Percentiles rank a stretch among this genome's conserved stretches.
phyloP scores from a whole-genome alignment of 2,113 vertebrate species.

The Xiphophorus hellerii region DNA sequence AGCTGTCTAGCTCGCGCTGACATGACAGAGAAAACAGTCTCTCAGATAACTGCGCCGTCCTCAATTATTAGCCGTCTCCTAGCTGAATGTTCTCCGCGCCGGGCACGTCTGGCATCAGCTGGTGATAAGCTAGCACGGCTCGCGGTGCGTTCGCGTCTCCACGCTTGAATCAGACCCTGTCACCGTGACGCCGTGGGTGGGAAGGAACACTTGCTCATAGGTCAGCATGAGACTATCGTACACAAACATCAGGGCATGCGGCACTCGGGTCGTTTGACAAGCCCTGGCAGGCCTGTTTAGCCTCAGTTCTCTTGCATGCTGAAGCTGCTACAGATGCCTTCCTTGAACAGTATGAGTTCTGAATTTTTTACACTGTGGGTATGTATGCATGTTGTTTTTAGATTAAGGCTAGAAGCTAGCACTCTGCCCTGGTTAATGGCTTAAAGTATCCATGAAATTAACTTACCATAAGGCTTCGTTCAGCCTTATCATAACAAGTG shows the following conservation, averaged over 20 bases:
- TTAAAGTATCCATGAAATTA: too few species aligned
- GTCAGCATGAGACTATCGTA: conserved; percentile 34
- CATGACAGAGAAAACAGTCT: conserved; percentile 67
- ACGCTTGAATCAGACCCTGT: conserved; percentile 48
- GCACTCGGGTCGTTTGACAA: conserved; percentile 1
- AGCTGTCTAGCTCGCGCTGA: conserved; percentile 63
- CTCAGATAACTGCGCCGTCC: conserved; percentile 67
- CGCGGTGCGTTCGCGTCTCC: conserved; percentile 14
- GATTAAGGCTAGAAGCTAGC: neutral
- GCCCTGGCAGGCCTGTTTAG: neutral
- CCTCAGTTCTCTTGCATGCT: neutral
- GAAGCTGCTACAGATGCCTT: neutral
- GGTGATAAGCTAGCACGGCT: conserved; percentile 39
- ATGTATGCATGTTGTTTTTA: neutral
- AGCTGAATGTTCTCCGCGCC: conserved; percentile 44
- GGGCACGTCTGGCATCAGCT: conserved; percentile 49
- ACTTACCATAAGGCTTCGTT: too few species aligned
- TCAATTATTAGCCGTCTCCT: conserved; percentile 68
- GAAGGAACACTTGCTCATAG: conserved; percentile 31
- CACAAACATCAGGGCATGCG: conserved; percentile 9
- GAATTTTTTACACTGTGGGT: neutral
- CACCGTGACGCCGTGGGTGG: conserved; percentile 15
- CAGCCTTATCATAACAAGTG: too few species aligned
- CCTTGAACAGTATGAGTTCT: neutral
- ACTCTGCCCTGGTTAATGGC: too few species aligned